Percentiles rank a stretch among this genome's conserved stretches.
These are phyloP conservation scores for Tetragnatha versicolor DNA, from an alignment of 1,140 invertebrate genomes.

Conservation along the genomic window DNA sequence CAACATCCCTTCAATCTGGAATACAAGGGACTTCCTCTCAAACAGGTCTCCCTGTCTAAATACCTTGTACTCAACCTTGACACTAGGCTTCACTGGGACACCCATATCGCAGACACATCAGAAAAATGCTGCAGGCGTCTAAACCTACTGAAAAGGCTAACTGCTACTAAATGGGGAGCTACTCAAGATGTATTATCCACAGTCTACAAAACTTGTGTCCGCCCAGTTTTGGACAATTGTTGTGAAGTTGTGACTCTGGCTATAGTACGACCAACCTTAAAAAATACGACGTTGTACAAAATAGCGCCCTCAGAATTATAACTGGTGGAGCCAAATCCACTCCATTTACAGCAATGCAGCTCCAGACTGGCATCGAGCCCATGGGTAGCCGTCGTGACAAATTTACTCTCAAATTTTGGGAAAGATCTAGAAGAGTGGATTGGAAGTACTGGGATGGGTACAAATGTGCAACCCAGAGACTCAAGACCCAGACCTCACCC, in stretches of 20 bases:
- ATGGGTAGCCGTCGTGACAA: neutral
- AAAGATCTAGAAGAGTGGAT: neutral
- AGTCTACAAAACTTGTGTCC: neutral
- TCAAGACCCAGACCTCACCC: neutral
- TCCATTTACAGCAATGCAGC: too few relatives aligned
- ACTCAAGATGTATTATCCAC: too few relatives aligned
- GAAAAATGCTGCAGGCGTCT: too few relatives aligned
- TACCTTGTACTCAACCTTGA: too few relatives aligned
- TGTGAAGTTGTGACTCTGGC: neutral
- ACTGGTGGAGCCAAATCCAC: neutral
- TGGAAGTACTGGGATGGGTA: neutral
- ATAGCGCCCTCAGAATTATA: neutral
- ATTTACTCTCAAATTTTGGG: conserved; percentile 3
- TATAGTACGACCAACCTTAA: neutral
- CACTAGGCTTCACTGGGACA: too few relatives aligned
- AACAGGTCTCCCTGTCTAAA: too few relatives aligned
- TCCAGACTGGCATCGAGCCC: too few relatives aligned
- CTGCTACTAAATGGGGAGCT: too few relatives aligned
- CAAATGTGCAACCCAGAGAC: neutral
- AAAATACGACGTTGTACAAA: neutral
- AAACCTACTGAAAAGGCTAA: too few relatives aligned
- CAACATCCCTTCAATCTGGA: too few relatives aligned
- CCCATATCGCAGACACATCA: too few relatives aligned
- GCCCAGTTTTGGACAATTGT: neutral
- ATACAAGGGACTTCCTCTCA: too few relatives aligned